Conservation (phyloP, 2,888 invertebrate genomes). For the Hyalella azteca region DNA sequence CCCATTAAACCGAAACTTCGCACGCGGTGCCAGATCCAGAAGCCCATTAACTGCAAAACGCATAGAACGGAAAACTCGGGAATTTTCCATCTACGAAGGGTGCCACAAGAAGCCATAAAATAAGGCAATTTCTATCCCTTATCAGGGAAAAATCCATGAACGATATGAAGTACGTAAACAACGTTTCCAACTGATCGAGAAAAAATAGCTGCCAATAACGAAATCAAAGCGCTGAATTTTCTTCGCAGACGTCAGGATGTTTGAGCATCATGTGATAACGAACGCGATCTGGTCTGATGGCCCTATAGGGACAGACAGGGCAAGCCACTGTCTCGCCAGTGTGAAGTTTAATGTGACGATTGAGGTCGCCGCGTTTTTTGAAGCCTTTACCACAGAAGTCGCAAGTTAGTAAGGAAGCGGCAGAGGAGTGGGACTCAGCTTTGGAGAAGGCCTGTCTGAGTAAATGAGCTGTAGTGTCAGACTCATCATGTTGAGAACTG, state of each 20-base stretch:
- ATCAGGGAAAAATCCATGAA: too few species aligned
- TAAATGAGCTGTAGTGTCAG: not conserved
- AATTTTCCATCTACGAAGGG: too few species aligned
- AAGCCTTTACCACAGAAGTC: slow-evolving; percentile 37
- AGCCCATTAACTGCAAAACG: too few species aligned
- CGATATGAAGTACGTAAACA: too few species aligned
- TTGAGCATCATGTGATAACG: slow-evolving; percentile 33
- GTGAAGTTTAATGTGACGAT: slow-evolving; percentile 49
- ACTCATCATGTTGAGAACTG: not conserved
- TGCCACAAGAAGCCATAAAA: too few species aligned
- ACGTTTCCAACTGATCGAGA: too few species aligned
- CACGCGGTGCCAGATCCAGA: too few species aligned
- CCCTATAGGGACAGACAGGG: slow-evolving; percentile 46
- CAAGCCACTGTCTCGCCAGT: slow-evolving; percentile 54
- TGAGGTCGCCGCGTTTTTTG: slow-evolving; percentile 41
- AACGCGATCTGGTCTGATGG: slow-evolving; percentile 46
- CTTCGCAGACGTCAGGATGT: not conserved
- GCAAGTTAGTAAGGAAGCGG: not conserved
- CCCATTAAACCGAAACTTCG: too few species aligned
- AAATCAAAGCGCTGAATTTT: not conserved
- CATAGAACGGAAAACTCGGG: too few species aligned
- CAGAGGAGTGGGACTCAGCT: not conserved
- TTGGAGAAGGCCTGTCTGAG: not conserved
- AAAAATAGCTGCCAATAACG: too few species aligned
- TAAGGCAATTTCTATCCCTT: too few species aligned